Conservation (phyloP, 2,113 vertebrate species). For the Colossoma macropomum region DNA sequence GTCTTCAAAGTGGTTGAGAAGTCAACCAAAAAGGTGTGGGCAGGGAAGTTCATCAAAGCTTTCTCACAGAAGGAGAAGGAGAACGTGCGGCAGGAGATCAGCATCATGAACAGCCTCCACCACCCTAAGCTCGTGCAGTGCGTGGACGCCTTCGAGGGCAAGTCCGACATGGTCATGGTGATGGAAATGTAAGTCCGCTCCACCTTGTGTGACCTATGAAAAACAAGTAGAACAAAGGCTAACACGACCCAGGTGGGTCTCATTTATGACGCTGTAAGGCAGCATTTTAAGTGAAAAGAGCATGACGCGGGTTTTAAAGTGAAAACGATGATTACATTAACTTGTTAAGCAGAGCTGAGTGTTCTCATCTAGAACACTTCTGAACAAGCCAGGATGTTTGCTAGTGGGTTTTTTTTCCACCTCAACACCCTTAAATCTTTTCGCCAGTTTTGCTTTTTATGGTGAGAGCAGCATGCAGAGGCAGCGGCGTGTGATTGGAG, state of each 20-base stretch:
- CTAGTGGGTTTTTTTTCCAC: constrained; percentile 16
- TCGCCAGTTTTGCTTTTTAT: constrained; percentile 54
- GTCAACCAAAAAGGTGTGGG: constrained; percentile 93
- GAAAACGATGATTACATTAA: constrained; percentile 8
- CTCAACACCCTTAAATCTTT: constrained; percentile 49
- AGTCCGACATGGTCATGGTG: constrained; percentile 98
- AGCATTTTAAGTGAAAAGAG: not conserved
- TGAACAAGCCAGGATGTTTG: constrained; percentile 4
- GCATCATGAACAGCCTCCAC: constrained; percentile 97
- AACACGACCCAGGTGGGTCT: not conserved
- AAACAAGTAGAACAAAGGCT: not conserved
- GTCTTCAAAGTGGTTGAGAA: constrained; percentile 97
- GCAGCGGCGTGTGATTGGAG: constrained; percentile 39
- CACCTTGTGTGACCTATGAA: not conserved
- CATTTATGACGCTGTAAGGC: not conserved
- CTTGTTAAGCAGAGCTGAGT: not conserved
- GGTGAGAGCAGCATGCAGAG: constrained; percentile 38
- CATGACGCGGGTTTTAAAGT: not conserved
- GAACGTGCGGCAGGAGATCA: constrained; percentile 90
- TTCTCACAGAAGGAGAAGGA: constrained; percentile 97
- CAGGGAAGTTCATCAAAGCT: constrained; percentile 98
- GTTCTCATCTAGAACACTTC: constrained; percentile 1
- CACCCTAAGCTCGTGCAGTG: constrained; percentile 97
- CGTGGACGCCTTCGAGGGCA: constrained; percentile 96
- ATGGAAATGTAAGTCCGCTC: constrained; percentile 91